Base-by-base conservation (phyloP, 1,140 invertebrate genomes). In the Cydia pomonella region DNA sequence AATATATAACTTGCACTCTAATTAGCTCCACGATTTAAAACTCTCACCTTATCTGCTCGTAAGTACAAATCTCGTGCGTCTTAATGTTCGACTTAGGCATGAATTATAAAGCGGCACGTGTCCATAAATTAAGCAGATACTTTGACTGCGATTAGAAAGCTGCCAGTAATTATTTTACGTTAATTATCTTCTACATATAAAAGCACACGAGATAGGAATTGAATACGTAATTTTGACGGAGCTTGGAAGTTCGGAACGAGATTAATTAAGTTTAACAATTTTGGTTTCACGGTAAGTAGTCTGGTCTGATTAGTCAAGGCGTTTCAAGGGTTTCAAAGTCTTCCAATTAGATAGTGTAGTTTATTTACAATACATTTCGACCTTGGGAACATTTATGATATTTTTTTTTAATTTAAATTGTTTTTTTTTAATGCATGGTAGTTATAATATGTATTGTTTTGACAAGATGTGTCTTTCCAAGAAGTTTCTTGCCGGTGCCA, bases 121-220 rank as follows among this genome's bases (percentile, higher is more conserved):
- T n/a, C 50, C n/a, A 18, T 18, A 53, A 21, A 53, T 53, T 53
- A 53, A 53, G 6, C 6, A 21, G 50, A 7, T 47, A 47, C 44
- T n/a, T 47, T 47, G 44, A 13, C 53, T 23, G 7, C 23, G 53
- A 23, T 59, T 59, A 59, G 53, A 59, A 53, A 7, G 50, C 50
- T 59, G 1, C 18, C 2, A 59, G 53, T 59, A 59, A 59, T 59
- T 0, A 59, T 12, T 59, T 59, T 23, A 59, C 9, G 53, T 10
- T 59, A 59, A 59, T 59, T 59, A 59, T 18, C 50, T 53, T 53
- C 6, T 53, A 18, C 53, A 59, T 59, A 59, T 59, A 59, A 59
- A 59, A 53, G 50, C 50, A 59, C 21, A 50, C n/a, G 47, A 50
- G n/a, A 16, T 18, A 18, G 18, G 10, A 12, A 3, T 3, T 23